Evolutionary conservation across 2,797 vertebrate species (phyloP).

Genomic region (Chelmon rostratus): DNA sequence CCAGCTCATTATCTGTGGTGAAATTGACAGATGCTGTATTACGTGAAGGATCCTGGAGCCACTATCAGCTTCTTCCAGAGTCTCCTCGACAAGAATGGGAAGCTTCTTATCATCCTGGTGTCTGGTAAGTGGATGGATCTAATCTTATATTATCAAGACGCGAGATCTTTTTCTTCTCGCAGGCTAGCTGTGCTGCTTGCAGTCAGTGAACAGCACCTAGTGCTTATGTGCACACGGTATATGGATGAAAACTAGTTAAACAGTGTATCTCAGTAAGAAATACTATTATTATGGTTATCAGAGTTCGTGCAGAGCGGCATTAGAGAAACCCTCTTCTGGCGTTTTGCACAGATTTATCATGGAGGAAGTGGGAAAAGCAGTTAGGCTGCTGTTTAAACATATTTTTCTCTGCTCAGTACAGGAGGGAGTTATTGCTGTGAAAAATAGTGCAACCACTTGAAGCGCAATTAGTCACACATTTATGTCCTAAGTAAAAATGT

Average conservation of each 20-base stretch:
- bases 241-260: background rate
- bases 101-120: slow-evolving; percentile 91
- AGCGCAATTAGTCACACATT: background rate
- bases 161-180: slow-evolving; percentile 6
- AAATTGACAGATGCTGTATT: slow-evolving; percentile 93
- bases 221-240: background rate
- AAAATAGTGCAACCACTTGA: background rate
- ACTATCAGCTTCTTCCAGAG: slow-evolving; percentile 91
- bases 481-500: background rate
- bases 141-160: background rate
- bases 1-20: slow-evolving; percentile 66
- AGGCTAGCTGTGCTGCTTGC: background rate
- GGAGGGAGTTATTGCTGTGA: too few species aligned
- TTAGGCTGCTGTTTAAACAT: background rate
- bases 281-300: background rate
- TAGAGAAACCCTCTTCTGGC: background rate
- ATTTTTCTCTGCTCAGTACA: background rate
- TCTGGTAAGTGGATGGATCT: slow-evolving; percentile 86
- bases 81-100: slow-evolving; percentile 87
- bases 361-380: background rate
- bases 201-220: background rate
- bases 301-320: background rate
- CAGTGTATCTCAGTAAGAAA: background rate
- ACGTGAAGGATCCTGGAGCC: slow-evolving; percentile 89
- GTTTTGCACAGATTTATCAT: background rate